Evolutionary conservation across 1,140 invertebrate genomes (phyloP).

Genomic region (Lethrus apterus): DNA sequence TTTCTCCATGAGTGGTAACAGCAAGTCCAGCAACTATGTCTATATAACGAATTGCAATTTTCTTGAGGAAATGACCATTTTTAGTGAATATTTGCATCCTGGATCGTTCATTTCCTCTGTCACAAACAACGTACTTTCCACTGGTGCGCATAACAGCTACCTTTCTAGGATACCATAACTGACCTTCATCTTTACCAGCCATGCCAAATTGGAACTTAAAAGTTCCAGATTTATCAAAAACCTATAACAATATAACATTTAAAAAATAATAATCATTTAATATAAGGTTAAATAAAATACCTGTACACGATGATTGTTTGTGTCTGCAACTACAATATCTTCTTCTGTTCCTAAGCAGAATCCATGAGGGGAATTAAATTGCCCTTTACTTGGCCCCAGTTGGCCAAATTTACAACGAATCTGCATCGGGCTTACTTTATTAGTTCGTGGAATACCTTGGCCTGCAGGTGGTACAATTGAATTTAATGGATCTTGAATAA

Average conservation of each 20-base stretch:
- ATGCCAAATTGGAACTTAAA: slow-evolving; percentile 86
- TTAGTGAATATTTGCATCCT: slow-evolving; percentile 94
- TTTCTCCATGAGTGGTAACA: slow-evolving; percentile 81
- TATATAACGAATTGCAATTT: slow-evolving; percentile 90
- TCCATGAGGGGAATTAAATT: slow-evolving; percentile 95
- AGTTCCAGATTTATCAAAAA: slow-evolving; percentile 83
- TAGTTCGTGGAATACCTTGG: slow-evolving; percentile 45
- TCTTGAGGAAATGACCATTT: slow-evolving; percentile 81
- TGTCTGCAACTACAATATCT: slow-evolving; percentile 92
- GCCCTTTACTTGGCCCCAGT: slow-evolving; percentile 80
- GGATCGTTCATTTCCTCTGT: slow-evolving; percentile 90
- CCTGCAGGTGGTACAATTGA: slow-evolving; percentile 27
- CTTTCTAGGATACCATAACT: slow-evolving; percentile 94
- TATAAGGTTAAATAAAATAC: slow-evolving; percentile 44
- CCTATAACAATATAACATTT: slow-evolving; percentile 44
- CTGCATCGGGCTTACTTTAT: slow-evolving; percentile 74
- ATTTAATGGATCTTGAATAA: slow-evolving; percentile 38
- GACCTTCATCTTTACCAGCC: slow-evolving; percentile 89
- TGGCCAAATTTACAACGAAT: slow-evolving; percentile 90
- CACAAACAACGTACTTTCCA: slow-evolving; percentile 91
- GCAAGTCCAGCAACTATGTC: slow-evolving; percentile 96
- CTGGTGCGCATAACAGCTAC: slow-evolving; percentile 84
- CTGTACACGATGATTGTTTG: slow-evolving; percentile 92
- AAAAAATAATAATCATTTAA: neutral
- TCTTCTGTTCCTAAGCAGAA: slow-evolving; percentile 92